Evolutionary conservation across 2,797 vertebrate genomes (phyloP).

Genomic region (Protosalanx chinensis): DNA sequence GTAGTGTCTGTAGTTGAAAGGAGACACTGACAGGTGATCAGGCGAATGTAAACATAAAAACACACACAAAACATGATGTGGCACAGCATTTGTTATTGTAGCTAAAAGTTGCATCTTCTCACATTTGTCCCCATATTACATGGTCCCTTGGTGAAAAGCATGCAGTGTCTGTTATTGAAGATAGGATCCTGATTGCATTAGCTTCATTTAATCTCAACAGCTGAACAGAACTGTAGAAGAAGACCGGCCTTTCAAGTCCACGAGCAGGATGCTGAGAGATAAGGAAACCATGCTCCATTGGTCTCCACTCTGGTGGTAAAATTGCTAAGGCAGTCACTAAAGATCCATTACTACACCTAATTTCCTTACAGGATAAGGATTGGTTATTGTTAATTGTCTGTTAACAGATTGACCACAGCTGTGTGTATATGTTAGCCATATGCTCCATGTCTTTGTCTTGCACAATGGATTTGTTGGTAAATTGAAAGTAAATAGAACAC

Average conservation of each 20-base stretch:
- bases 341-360: constrained; percentile 43
- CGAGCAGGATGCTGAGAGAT: constrained; percentile 48
- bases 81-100: not conserved
- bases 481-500: too few relatives aligned
- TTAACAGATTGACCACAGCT: constrained; percentile 51
- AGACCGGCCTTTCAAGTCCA: constrained; percentile 55
- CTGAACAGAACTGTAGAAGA: constrained; percentile 56
- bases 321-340: constrained; percentile 56
- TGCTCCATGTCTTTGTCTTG: too few relatives aligned
- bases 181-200: not conserved
- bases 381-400: constrained; percentile 53
- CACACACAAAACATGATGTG: too few relatives aligned
- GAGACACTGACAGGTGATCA: not conserved
- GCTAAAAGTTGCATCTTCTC: not conserved
- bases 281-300: constrained; percentile 55
- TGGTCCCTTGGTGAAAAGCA: not conserved
- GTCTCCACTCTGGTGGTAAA: constrained; percentile 51
- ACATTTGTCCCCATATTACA: not conserved
- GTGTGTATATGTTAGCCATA: constrained; percentile 6
- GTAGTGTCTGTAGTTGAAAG: too few relatives aligned
- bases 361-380: constrained; percentile 53
- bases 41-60: not conserved
- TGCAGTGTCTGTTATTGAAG: not conserved
- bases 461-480: too few relatives aligned
- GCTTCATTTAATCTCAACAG: not conserved